phyloP scores from a whole-genome alignment of 2,113 vertebrate species.

The Cnemophilus loriae region DNA sequence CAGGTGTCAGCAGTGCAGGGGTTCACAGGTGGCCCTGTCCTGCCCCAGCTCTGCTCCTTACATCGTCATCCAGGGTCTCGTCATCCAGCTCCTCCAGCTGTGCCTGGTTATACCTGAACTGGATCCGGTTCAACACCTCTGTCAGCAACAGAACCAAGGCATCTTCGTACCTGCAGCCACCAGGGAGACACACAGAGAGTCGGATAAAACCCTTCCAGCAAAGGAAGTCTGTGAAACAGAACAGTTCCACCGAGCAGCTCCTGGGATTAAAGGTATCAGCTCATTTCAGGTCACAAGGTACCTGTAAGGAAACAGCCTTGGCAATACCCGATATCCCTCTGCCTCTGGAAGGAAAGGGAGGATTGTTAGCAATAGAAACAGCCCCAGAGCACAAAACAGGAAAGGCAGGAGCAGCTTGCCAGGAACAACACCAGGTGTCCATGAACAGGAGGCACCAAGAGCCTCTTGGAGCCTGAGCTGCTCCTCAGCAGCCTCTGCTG shows the following conservation, averaged over 20 bases:
- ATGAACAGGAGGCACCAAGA: neutral
- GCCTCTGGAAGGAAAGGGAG: neutral
- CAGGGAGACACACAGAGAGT: neutral
- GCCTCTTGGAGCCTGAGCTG: neutral
- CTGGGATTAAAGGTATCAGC: neutral
- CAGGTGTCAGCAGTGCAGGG: neutral
- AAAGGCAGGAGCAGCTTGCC: neutral
- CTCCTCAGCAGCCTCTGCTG: neutral
- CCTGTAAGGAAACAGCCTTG: neutral
- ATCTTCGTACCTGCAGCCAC: conserved; percentile 86
- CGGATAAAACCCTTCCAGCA: neutral
- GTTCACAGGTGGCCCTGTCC: neutral
- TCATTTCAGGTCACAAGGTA: neutral
- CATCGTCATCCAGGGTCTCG: conserved; percentile 95
- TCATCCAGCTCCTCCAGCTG: conserved; percentile 97
- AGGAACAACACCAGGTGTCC: neutral
- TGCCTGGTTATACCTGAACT: conserved; percentile 96
- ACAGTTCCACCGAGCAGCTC: neutral
- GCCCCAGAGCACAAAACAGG: neutral
- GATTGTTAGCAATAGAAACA: neutral
- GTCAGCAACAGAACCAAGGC: conserved; percentile 90
- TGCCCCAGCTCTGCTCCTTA: conserved; percentile 67
- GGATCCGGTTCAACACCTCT: conserved; percentile 93
- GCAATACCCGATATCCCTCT: neutral
- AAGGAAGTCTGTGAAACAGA: accelerated